Evolutionary conservation across 2,888 invertebrate genomes (phyloP), one percentile per base, ranked within the genome.

Genomic region (Limnephilus lunatus): DNA sequence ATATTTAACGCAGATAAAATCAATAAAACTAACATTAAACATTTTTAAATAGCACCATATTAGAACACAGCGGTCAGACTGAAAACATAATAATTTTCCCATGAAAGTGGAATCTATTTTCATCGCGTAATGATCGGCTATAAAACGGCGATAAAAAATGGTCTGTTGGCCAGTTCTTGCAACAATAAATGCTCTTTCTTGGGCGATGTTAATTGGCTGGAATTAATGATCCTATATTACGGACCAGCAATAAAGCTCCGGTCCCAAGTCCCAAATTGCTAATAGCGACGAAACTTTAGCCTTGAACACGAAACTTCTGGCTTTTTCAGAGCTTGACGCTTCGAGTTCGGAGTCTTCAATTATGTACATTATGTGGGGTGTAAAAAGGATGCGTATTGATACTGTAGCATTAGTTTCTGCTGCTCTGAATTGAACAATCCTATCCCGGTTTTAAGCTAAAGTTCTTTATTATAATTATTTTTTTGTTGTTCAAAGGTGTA

Each of bases 211-310:
- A 86, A 86, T 86, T 86, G 86, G 30, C n/a, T 30, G 86, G 86
- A 86, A 86, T 86, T 86, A 86, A 86, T 44, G 86, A 86, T 44
- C 35, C 39, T 48, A 48, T 86, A 86, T 86, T 86, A 86, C 39
- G 19, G 44, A 30, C 48, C 86, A 30, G 44, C n/a, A 86, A 86
- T 86, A 86, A 86, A 86, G 86, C 86, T 86, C n/a, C n/a, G 39
- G 44, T 44, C 86, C 44, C 86, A 86, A 86, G 35, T 86, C 86
- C 86, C 86, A 86, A 44, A 86, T 86, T 86, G 44, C 86, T 39
- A 86, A 86, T 86, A 44, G 86, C 48, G 44, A n/a, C 68, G 68
- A 32, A 82, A 82, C 30, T 82, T 31, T 82, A 14, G 82, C 82
- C 82, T 82, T 82, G 82, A 19, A 32, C 82, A 32, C 31, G 19